phyloP scores from a whole-genome alignment of 2,113 vertebrate genomes.

The Prinia subflava region DNA sequence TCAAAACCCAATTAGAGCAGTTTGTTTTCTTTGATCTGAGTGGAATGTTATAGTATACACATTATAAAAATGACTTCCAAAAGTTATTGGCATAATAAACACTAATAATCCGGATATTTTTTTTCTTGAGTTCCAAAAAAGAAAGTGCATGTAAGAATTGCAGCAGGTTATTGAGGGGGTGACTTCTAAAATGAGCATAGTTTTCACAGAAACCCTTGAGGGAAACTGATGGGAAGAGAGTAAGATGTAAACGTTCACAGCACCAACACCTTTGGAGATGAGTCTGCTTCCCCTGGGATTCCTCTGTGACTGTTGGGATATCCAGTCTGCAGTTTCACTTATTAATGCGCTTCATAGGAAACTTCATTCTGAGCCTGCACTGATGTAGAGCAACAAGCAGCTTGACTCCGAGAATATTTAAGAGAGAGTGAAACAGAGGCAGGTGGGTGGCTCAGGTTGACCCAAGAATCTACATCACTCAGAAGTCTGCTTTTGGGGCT shows the following conservation, averaged over 20 bases:
- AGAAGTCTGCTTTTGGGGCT: background rate
- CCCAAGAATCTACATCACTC: background rate
- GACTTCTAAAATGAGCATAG: background rate
- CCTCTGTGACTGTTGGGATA: background rate
- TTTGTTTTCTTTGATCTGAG: conserved; percentile 43
- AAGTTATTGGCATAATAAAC: conserved; percentile 40
- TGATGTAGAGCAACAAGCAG: background rate
- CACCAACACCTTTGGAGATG: background rate
- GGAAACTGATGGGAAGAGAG: background rate
- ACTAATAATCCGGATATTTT: background rate
- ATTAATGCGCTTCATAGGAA: background rate
- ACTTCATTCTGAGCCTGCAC: background rate
- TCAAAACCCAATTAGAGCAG: conserved; percentile 26
- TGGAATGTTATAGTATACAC: conserved; percentile 30
- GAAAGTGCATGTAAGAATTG: background rate
- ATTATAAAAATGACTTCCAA: conserved; percentile 31
- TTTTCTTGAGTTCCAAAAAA: background rate
- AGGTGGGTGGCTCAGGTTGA: background rate
- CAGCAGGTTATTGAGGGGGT: background rate
- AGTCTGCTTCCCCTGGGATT: background rate
- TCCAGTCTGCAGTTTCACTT: background rate
- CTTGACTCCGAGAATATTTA: background rate
- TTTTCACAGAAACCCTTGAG: background rate
- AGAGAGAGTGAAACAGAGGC: background rate
- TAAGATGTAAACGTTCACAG: background rate